Evolutionary conservation across 1,140 invertebrate species (phyloP).

Genomic region (Eriosoma lanigerum): DNA sequence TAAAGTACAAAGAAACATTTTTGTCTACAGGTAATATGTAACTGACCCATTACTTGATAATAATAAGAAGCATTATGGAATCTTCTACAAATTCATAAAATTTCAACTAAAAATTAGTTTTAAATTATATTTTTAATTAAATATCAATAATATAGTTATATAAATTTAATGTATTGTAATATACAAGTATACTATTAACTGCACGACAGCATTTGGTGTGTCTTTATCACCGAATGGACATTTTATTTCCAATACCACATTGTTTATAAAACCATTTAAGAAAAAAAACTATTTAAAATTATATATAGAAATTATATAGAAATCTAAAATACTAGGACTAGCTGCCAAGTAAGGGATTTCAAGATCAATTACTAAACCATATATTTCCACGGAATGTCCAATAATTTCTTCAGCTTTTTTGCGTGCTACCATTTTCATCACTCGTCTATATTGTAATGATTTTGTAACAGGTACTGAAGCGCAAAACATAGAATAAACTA

Average conservation of each 20-base stretch:
- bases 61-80: background rate
- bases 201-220: background rate
- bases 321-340: background rate
- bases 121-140: background rate
- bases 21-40: background rate
- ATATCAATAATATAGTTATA: no score
- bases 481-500: background rate
- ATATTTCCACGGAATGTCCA: background rate
- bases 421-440: background rate
- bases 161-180: background rate
- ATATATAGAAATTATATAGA: no score
- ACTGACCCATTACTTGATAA: background rate
- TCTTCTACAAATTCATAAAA: background rate
- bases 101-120: background rate
- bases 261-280: background rate
- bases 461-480: background rate
- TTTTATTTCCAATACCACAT: background rate
- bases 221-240: background rate
- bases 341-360: background rate
- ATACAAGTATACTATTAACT: background rate
- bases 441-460: background rate
- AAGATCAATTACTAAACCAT: background rate
- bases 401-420: constrained; percentile 6
- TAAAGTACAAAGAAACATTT: background rate
- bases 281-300: no score